Conservation (phyloP, 2,797 vertebrate genomes). For the Falco rusticolus region DNA sequence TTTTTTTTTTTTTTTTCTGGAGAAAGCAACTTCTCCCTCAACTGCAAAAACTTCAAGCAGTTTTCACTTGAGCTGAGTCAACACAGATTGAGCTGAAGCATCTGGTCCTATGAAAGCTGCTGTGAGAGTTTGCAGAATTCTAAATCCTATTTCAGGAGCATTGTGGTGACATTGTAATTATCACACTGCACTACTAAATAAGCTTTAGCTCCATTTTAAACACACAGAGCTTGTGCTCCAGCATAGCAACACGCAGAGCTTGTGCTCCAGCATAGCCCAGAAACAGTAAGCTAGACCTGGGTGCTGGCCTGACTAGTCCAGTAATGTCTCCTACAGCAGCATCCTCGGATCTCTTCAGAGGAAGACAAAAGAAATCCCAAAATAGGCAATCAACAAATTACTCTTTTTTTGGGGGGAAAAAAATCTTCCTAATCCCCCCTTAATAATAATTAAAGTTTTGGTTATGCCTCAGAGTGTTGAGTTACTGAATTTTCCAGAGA, state of each 20-base stretch:
- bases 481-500: background rate
- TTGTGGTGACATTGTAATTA: constrained; percentile 42
- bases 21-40: constrained; percentile 51
- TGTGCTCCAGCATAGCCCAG: background rate
- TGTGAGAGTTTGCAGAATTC: constrained; percentile 59
- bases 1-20: background rate
- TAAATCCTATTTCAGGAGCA: constrained; percentile 60
- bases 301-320: background rate
- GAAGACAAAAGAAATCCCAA: background rate
- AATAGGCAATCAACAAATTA: background rate
- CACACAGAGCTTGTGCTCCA: background rate
- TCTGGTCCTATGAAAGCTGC: constrained; percentile 63
- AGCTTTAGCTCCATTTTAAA: constrained; percentile 38
- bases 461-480: background rate
- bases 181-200: constrained; percentile 50
- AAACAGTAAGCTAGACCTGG: background rate
- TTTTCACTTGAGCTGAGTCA: constrained; percentile 68
- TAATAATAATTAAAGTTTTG: background rate
- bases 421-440: background rate
- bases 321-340: background rate
- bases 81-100: constrained; percentile 60
- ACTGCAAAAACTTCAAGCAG: constrained; percentile 51
- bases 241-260: background rate
- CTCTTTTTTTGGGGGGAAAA: fast-evolving
- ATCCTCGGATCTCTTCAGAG: background rate